These are phyloP conservation scores for Chloroceryle amazona DNA, from an alignment of 2,797 vertebrate species.

Conservation along the genomic window DNA sequence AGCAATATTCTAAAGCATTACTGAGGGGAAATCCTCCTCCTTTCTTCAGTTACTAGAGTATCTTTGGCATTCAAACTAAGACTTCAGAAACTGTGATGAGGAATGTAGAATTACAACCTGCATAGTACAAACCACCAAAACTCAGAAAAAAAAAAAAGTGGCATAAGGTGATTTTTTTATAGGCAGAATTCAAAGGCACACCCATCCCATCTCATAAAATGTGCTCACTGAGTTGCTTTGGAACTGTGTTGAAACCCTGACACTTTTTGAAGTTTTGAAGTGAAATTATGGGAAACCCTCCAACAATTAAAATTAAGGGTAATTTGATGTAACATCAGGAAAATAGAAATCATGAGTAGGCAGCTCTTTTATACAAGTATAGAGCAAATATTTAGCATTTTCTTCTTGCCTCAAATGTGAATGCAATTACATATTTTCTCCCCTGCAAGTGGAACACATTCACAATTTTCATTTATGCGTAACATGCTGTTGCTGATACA, in stretches of 20 bases:
- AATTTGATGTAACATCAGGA: slow-evolving; percentile 6
- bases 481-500: neutral
- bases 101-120: neutral
- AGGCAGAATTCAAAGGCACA: neutral
- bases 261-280: neutral
- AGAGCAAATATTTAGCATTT: neutral
- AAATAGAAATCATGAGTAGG: neutral
- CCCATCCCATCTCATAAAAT: neutral
- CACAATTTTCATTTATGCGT: neutral
- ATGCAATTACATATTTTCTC: neutral
- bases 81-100: neutral
- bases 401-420: neutral
- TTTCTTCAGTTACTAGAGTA: neutral
- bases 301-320: neutral
- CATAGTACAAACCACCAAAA: neutral
- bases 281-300: neutral
- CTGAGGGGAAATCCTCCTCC: neutral
- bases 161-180: neutral
- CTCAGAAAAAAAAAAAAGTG: neutral
- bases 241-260: neutral
- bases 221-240: neutral
- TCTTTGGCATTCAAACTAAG: neutral
- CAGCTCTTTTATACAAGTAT: neutral
- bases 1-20: neutral
- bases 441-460: neutral